Conservation (phyloP, 2,797 vertebrate species). For the Urocyon cinereoargenteus region DNA sequence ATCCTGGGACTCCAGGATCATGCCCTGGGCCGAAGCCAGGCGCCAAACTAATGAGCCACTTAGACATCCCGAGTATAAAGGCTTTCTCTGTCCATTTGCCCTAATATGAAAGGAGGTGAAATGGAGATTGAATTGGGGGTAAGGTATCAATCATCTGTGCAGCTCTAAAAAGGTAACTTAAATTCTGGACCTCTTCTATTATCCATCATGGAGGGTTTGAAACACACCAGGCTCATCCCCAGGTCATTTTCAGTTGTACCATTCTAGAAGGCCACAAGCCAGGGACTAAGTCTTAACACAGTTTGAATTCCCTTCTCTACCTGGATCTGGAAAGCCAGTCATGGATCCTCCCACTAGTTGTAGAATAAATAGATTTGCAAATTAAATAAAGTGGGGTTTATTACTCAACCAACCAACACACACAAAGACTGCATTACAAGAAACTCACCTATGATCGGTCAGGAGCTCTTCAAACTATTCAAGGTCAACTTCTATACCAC, state of each 20-base stretch:
- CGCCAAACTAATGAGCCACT: too few species aligned
- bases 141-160: neutral
- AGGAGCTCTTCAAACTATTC: neutral
- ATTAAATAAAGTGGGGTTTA: slow-evolving; percentile 12
- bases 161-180: neutral
- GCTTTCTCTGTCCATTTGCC: neutral
- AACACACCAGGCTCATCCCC: neutral
- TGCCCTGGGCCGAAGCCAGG: too few species aligned
- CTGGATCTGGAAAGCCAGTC: neutral
- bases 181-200: neutral
- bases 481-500: neutral
- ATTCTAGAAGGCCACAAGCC: neutral
- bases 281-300: neutral
- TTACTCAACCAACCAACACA: neutral
- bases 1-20: too few species aligned
- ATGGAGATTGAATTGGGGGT: neutral
- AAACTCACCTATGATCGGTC: neutral
- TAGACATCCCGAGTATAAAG: neutral
- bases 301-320: neutral
- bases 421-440: neutral
- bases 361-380: neutral
- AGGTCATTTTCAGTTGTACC: neutral
- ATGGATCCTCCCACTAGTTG: neutral
- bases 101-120: neutral
- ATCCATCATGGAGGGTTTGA: neutral